Evolutionary conservation across 2,888 invertebrate genomes (phyloP), one percentile per base, ranked within the genome.

Genomic region (Clistopyga incitator): DNA sequence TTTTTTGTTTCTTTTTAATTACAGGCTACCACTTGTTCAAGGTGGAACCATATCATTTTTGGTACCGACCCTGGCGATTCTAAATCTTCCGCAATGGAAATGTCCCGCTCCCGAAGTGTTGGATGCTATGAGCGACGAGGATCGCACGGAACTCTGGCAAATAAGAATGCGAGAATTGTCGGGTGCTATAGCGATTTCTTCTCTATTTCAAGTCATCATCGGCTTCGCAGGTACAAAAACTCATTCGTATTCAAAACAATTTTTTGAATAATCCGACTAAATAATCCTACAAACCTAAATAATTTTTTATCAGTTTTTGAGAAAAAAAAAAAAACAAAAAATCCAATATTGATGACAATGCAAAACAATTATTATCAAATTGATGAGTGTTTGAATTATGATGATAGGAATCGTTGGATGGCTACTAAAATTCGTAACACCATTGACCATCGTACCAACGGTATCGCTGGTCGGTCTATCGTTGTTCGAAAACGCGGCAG

Each of bases 391-490:
- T 59, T 59, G n/a, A 11, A 15, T 15, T 13, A 38, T 29, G 50
- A 56, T 85, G 85, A 85, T 91, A 91, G 98, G 98, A 1, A 93
- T 97, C 13, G 95, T 97, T 80, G 97, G 97, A 0, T 94, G 96
- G 25, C 90, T 97, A 75, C 93, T 98, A 1, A 95, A 95, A 67
- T 96, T 95, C 90, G 96, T 98, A 72, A 97, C 98, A 0, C 98
- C 98, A 0, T 93, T 98, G 81, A 97, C 97, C 0, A 97, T 98
- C 72, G 96, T 96, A 0, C 98, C 98, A 0, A 97, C 97, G 0
- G 97, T 98, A 10, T 95, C 97, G 0, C 93, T 98, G 75, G 97
- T 98, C 80, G 98, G 98, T 0, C 93, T 98, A 15, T 97, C 97
- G 0, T 94, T 98, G 54, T 97, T 98, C 90, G 96, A 96, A 90